Evolutionary conservation across 2,888 invertebrate genomes (phyloP).

Genomic region (Timema podura): DNA sequence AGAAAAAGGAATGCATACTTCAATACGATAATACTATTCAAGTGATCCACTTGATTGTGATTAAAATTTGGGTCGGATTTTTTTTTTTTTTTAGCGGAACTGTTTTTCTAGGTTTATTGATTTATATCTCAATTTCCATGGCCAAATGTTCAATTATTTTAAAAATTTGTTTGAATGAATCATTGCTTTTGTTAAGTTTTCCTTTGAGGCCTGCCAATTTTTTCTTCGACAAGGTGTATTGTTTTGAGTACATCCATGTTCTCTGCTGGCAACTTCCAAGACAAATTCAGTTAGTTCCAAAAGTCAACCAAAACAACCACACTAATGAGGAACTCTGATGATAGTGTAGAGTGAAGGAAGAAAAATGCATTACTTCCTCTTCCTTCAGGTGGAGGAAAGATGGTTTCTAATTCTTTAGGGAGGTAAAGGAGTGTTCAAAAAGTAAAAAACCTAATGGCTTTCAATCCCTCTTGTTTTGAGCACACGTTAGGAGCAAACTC

Average conservation of each 20-base stretch:
- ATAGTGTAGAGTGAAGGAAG: too few species aligned
- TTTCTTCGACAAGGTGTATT: neutral
- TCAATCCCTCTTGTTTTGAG: slow-evolving; percentile 10
- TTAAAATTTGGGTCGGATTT: neutral
- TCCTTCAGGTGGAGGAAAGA: neutral
- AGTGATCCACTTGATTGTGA: neutral
- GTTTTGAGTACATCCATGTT: neutral
- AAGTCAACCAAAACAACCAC: neutral
- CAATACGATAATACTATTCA: slow-evolving; percentile 5
- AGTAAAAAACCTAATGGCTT: neutral
- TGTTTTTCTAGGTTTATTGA: slow-evolving; percentile 1
- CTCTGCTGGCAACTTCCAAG: slow-evolving; percentile 1
- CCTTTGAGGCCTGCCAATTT: neutral
- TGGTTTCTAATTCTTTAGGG: neutral
- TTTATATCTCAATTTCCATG: neutral
- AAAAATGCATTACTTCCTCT: too few species aligned
- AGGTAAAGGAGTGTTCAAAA: neutral
- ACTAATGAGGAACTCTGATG: too few species aligned
- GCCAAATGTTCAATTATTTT: neutral
- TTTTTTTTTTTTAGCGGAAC: neutral
- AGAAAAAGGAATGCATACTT: neutral
- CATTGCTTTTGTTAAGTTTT: too few species aligned
- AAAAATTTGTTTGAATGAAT: neutral
- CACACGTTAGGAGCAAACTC: neutral
- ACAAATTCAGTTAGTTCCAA: neutral